Base-by-base conservation (phyloP, 1,140 invertebrate genomes). In the Drosophila santomea region DNA sequence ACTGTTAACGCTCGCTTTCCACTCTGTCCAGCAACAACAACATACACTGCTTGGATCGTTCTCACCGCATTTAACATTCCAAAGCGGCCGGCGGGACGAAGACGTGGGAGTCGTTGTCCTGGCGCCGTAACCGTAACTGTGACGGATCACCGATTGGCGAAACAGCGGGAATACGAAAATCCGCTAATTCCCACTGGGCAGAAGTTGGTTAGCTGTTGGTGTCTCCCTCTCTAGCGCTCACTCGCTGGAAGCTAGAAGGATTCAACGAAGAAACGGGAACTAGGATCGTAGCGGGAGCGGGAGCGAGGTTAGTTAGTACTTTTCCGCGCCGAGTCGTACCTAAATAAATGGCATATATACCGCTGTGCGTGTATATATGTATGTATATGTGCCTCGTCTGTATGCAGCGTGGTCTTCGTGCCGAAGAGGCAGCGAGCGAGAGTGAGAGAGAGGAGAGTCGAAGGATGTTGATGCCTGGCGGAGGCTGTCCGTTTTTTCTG, bases 11-110 rank as follows among this genome's bases (percentile, higher is more conserved):
- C 64, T 83, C 52, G 61, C 73, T 76, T 80, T 68, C 68, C 64
- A 64, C 80, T 78, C 74, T 72, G 35, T 66, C 78, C 72, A 80
- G 72, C 77, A 80, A 79, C 77, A 79, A 78, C 77, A 84, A 85
- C 82, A 86, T 86, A 82, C 88, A 90, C 88, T 91, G 89, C 83
- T 89, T 64, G 78, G 64, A 75, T 81, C 67, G 89, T 91, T 91
- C 74, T 91, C 88, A 91, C 88, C 89, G 88, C 88, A 91, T 91
- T 68, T 91, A 91, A 91, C 88, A 91, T 91, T 91, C 88, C 88
- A 91, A 91, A 73, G 85, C 86, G 88, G 77, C 85, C 67, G 71
- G 75, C 66, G 75, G 59, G 68, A 61, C 76, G 71, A 74, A 61
- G 78, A 80, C 51, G 60, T 69, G 59, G 67, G 56, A 44, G 67